Percentiles rank a stretch among this genome's conserved stretches.
Conservation (phyloP, 1,140 invertebrate genomes). For the Vanessa tameamea region DNA sequence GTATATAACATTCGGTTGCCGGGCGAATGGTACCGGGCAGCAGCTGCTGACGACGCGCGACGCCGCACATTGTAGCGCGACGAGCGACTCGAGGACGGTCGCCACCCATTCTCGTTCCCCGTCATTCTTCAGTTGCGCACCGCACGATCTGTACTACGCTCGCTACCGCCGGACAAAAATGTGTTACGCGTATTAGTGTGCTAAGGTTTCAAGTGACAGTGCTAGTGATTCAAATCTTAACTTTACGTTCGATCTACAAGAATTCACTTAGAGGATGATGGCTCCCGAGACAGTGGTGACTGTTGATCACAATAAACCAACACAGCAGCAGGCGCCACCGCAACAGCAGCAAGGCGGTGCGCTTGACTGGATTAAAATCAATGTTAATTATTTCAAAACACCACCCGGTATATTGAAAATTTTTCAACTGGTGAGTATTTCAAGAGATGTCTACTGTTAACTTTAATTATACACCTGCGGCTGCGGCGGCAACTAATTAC, state of each 20-base stretch:
- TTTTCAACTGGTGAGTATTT: conserved; percentile 81
- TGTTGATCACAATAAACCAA: conserved; percentile 82
- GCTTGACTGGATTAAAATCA: conserved; percentile 82
- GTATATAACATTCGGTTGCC: conserved; percentile 43
- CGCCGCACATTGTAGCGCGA: conserved; percentile 41
- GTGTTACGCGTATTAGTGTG: conserved; percentile 63
- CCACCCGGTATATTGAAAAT: conserved; percentile 83
- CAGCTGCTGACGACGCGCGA: conserved; percentile 30
- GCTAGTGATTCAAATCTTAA: conserved; percentile 55
- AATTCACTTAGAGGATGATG: conserved; percentile 76
- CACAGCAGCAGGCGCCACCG: conserved; percentile 79
- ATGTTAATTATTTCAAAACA: conserved; percentile 83
- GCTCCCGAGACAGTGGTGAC: conserved; percentile 86
- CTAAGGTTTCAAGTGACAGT: conserved; percentile 65
- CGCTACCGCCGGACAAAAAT: conserved; percentile 59
- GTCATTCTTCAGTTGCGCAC: conserved; percentile 62
- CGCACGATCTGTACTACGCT: conserved; percentile 63
- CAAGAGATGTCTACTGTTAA: conserved; percentile 22
- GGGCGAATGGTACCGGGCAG: conserved; percentile 20
- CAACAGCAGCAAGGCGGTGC: conserved; percentile 79
- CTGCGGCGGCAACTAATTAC: conserved; percentile 12
- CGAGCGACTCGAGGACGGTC: conserved; percentile 44
- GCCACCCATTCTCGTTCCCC: conserved; percentile 49
- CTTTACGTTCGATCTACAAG: conserved; percentile 38
- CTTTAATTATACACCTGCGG: conserved; percentile 21